Conservation (phyloP, 2,113 vertebrate species). For the Phylloscopus trochiloides region DNA sequence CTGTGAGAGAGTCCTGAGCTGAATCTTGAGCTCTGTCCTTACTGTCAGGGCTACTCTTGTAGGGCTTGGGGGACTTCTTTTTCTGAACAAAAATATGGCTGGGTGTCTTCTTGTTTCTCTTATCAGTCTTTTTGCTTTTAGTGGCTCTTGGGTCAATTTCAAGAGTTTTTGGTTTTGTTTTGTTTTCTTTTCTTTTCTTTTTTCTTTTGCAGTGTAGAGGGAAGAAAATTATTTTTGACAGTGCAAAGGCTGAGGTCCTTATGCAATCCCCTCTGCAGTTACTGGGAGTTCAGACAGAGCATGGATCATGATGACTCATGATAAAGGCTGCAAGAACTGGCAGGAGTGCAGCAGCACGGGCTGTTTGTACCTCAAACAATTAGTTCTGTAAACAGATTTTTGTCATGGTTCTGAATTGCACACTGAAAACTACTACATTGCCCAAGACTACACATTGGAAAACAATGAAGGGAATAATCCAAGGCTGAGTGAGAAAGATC, state of each 20-base stretch:
- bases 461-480: constrained; percentile 25
- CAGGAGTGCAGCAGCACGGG: not conserved
- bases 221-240: constrained; percentile 20
- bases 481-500: not conserved
- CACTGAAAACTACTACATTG: not conserved
- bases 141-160: not conserved
- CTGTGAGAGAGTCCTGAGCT: not conserved
- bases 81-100: not conserved
- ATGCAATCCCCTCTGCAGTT: constrained; percentile 21
- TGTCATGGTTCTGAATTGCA: constrained; percentile 20
- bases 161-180: not conserved
- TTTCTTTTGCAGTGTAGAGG: not conserved
- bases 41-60: not conserved
- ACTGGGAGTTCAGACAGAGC: constrained; percentile 41
- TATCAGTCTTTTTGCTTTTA: not conserved
- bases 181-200: too few species aligned
- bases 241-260: not conserved
- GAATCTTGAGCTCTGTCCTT: not conserved
- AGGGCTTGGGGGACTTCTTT: not conserved
- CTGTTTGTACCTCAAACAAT: constrained; percentile 43
- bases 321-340: constrained; percentile 45
- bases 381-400: constrained; percentile 52
- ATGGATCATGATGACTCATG: constrained; percentile 32
- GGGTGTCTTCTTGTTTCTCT: not conserved
- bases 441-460: not conserved